Percentiles rank a stretch among this genome's conserved stretches.
These are phyloP conservation scores for Acleris emargana DNA, from an alignment of 2,888 invertebrate species.

Conservation along the genomic window DNA sequence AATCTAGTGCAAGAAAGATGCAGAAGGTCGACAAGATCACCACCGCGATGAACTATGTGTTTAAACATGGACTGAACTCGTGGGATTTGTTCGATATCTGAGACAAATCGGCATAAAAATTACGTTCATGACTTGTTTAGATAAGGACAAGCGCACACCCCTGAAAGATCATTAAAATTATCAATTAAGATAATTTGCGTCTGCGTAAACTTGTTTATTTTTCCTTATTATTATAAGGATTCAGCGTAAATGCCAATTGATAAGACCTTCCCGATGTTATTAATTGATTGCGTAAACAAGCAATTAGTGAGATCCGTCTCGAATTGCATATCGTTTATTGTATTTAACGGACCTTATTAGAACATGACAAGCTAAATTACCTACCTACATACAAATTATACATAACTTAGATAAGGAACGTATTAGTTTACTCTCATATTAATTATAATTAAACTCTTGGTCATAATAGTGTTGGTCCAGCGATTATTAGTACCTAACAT, in stretches of 20 bases:
- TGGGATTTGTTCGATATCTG: too few relatives aligned
- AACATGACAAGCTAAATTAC: constrained; percentile 1
- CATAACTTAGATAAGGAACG: too few relatives aligned
- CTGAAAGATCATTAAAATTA: constrained; percentile 21
- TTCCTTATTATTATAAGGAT: constrained; percentile 19
- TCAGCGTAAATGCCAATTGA: constrained; percentile 27
- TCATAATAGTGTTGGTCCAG: too few relatives aligned
- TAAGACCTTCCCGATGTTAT: constrained; percentile 24
- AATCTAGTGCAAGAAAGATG: too few relatives aligned
- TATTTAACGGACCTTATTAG: neutral
- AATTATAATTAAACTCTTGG: too few relatives aligned
- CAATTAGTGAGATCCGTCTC: constrained; percentile 17
- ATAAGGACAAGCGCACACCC: constrained; percentile 15
- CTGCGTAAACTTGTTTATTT: constrained; percentile 26
- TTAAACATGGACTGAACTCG: too few relatives aligned
- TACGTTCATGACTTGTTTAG: neutral
- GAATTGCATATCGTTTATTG: constrained; percentile 5
- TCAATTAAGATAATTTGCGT: constrained; percentile 24
- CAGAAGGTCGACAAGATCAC: too few relatives aligned
- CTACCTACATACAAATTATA: neutral
- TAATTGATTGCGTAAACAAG: constrained; percentile 5
- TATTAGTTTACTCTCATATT: too few relatives aligned
- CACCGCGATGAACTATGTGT: too few relatives aligned
- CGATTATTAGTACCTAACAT: too few relatives aligned
- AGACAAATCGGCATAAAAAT: neutral